Evolutionary conservation across 2,888 invertebrate species (phyloP).

Genomic region (Listrodromus nycthemerus): DNA sequence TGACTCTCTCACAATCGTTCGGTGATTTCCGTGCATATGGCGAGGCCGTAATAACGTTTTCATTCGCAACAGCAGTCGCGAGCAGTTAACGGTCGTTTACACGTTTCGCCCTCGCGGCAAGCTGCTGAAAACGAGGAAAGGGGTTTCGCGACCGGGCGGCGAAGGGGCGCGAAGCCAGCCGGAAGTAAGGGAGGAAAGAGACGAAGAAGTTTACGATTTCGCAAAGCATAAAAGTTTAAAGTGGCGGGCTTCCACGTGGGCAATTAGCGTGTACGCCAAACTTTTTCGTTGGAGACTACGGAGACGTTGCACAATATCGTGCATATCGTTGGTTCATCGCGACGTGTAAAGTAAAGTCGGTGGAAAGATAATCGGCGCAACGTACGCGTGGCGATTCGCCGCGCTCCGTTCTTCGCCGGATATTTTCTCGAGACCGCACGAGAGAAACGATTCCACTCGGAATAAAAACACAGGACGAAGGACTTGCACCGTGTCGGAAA

Average conservation of each 20-base stretch:
- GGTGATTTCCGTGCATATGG: conserved; percentile 40
- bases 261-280: conserved; percentile 41
- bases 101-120: conserved; percentile 26
- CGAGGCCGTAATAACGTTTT: conserved; percentile 38
- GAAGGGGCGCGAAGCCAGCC: neutral
- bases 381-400: neutral
- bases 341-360: neutral
- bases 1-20: conserved; percentile 26
- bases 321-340: conserved; percentile 3
- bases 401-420: neutral
- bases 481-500: neutral
- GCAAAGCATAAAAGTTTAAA: conserved; percentile 40
- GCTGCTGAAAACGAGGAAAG: conserved; percentile 10
- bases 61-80: conserved; percentile 45
- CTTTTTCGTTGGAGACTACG: conserved; percentile 10
- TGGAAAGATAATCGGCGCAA: conserved; percentile 13
- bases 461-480: neutral
- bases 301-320: conserved; percentile 28
- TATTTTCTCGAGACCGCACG: neutral
- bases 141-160: neutral
- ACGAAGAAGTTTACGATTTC: conserved; percentile 48
- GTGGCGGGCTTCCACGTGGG: conserved; percentile 17
- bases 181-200: conserved; percentile 13
- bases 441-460: neutral
- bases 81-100: conserved; percentile 35